Evolutionary conservation across 2,113 vertebrate species (phyloP).

Genomic region (Peucedramus taeniatus): DNA sequence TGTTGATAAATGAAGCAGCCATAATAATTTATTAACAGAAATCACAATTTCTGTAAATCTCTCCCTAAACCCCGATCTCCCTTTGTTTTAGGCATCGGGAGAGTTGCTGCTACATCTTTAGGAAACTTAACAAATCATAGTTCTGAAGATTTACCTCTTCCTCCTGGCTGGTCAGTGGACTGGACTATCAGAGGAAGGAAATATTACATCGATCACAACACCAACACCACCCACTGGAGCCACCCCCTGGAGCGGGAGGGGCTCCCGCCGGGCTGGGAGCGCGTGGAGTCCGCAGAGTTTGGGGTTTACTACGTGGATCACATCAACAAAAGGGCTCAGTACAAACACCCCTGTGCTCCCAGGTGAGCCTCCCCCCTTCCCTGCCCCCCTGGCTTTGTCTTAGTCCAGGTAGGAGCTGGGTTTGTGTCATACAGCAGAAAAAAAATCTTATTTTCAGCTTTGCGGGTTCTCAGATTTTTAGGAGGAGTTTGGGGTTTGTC

Average conservation of each 20-base stretch:
- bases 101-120: constrained; percentile 92
- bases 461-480: not conserved
- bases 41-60: rapidly evolving
- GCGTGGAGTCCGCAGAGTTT: constrained; percentile 92
- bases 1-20: not conserved
- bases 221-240: constrained; percentile 98
- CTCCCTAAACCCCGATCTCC: not conserved
- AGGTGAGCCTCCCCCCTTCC: constrained; percentile 71
- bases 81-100: constrained; percentile 82
- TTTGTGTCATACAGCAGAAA: not conserved
- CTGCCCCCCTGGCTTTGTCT: rapidly evolving
- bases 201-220: constrained; percentile 98
- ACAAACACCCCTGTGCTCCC: constrained; percentile 94
- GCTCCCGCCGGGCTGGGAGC: constrained; percentile 95
- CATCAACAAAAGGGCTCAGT: constrained; percentile 94
- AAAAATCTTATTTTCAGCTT: not conserved
- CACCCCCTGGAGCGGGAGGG: constrained; percentile 95
- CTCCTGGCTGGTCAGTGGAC: constrained; percentile 94
- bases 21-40: not conserved
- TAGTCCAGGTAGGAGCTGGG: rapidly evolving
- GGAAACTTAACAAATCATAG: constrained; percentile 91
- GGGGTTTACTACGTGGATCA: constrained; percentile 97
- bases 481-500: not conserved
- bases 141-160: constrained; percentile 89
- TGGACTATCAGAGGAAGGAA: constrained; percentile 98